These are phyloP conservation scores for Trematomus bernacchii DNA, from an alignment of 2,797 vertebrate genomes.

Conservation along the genomic window DNA sequence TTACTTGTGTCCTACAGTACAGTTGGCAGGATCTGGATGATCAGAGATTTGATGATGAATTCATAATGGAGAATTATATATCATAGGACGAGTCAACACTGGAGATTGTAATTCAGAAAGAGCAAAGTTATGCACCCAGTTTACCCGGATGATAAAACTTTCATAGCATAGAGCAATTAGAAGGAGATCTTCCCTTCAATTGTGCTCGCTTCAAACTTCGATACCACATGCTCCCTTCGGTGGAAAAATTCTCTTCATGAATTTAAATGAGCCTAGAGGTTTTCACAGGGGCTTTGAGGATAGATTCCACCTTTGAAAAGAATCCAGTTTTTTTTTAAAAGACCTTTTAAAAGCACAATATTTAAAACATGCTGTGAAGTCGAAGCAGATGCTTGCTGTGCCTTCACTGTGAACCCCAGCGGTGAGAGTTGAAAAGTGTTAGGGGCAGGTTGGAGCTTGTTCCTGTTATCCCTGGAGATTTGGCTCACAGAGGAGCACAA, in stretches of 20 bases:
- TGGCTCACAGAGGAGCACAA: slow-evolving; percentile 50
- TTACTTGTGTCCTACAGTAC: background rate
- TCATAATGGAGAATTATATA: slow-evolving; percentile 56
- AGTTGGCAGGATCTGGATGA: background rate
- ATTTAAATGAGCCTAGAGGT: slow-evolving; percentile 59
- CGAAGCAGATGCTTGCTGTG: slow-evolving; percentile 45
- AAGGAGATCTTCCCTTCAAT: slow-evolving; percentile 45
- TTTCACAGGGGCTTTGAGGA: slow-evolving; percentile 60
- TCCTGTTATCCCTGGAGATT: slow-evolving; percentile 69
- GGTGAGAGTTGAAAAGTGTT: slow-evolving; percentile 62
- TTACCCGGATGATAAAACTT: slow-evolving; percentile 64
- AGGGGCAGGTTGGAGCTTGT: slow-evolving; percentile 70
- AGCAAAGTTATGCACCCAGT: slow-evolving; percentile 38
- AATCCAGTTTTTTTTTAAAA: slow-evolving; percentile 52
- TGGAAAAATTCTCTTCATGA: slow-evolving; percentile 66
- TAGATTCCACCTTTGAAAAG: slow-evolving; percentile 23
- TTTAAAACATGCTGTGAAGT: slow-evolving; percentile 48
- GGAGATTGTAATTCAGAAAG: slow-evolving; percentile 45
- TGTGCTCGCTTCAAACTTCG: slow-evolving; percentile 44
- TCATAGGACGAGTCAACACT: slow-evolving; percentile 29
- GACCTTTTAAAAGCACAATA: slow-evolving; percentile 48
- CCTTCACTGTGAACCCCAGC: slow-evolving; percentile 53
- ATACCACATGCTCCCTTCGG: slow-evolving; percentile 42
- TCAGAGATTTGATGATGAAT: slow-evolving; percentile 39
- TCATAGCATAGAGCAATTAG: slow-evolving; percentile 58